Conservation (phyloP, 2,113 vertebrate genomes). For the Loxodonta africana region DNA sequence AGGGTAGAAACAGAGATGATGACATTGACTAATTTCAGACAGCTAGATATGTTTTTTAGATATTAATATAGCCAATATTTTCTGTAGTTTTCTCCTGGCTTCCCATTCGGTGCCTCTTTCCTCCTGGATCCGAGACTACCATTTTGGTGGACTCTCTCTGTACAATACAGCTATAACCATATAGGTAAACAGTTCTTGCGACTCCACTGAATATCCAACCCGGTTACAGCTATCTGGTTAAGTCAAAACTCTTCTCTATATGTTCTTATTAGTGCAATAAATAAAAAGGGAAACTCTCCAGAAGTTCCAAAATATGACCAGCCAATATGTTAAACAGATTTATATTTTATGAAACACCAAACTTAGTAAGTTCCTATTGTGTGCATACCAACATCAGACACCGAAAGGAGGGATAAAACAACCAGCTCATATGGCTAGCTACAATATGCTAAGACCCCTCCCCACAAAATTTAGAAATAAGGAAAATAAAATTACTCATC, state of each 20-base stretch:
- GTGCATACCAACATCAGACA: neutral
- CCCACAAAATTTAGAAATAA: constrained; percentile 9
- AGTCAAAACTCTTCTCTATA: constrained; percentile 11
- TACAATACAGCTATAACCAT: neutral
- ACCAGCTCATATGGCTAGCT: neutral
- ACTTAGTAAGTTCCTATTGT: neutral
- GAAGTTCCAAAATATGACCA: neutral
- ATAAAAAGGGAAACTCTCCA: neutral
- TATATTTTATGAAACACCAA: neutral
- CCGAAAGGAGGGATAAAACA: neutral
- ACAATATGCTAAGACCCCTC: neutral
- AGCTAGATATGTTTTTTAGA: neutral
- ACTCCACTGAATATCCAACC: neutral
- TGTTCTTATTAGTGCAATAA: neutral
- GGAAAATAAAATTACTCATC: constrained; percentile 29
- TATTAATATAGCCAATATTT: neutral
- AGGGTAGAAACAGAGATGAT: neutral
- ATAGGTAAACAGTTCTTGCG: neutral
- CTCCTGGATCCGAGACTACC: neutral
- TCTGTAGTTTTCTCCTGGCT: neutral
- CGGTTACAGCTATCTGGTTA: neutral
- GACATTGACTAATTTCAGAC: neutral
- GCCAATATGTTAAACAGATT: neutral
- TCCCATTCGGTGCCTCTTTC: neutral
- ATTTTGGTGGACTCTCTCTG: neutral